Base-by-base conservation (phyloP, 1,140 invertebrate species). In the Ceratosolen fusciceps region DNA sequence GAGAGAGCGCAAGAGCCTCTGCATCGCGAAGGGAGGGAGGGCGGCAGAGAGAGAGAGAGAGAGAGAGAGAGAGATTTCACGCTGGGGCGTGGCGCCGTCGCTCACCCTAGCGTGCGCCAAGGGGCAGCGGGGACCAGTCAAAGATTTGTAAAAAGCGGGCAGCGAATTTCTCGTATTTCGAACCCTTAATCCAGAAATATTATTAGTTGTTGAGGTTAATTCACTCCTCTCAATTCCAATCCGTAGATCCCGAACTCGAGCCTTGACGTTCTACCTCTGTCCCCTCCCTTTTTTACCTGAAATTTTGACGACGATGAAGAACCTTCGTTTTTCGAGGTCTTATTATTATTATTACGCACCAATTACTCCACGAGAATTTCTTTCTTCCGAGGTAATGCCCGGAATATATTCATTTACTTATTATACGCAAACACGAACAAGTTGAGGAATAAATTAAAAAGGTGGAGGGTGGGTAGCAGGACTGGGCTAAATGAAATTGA, bases 101-200 rank as follows among this genome's bases (percentile, higher is more conserved):
- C n/a, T n/a, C n/a, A n/a, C n/a, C n/a, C n/a, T n/a, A n/a, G n/a
- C n/a, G n/a, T n/a, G n/a, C n/a, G n/a, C n/a, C n/a, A n/a, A n/a
- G n/a, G n/a, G n/a, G n/a, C n/a, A n/a, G 16, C 7, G 68, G 58
- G 77, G 72, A 80, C 81, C 82, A 80, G 82, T 80, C 14, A 2
- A 83, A 83, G 81, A 84, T 84, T 84, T 83, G 80, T 77, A 72
- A 78, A 81, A 71, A 80, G 54, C 43, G 70, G 54, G 34, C 29
- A 3, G 31, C 54, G 19, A 72, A 72, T 56, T n/a, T n/a, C 16
- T 39, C 47, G 29, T 31, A 71, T 39, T 54, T 56, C n/a, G 29
- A 8, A n/a, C 16, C 29, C 49, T 54, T 72, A 34, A 56, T 52
- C 49, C 70, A 37, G 49, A 72, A 72, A 54, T 72, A 72, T 72